Evolutionary conservation across 2,888 invertebrate genomes (phyloP).

Genomic region (Synergus umbraculus): DNA sequence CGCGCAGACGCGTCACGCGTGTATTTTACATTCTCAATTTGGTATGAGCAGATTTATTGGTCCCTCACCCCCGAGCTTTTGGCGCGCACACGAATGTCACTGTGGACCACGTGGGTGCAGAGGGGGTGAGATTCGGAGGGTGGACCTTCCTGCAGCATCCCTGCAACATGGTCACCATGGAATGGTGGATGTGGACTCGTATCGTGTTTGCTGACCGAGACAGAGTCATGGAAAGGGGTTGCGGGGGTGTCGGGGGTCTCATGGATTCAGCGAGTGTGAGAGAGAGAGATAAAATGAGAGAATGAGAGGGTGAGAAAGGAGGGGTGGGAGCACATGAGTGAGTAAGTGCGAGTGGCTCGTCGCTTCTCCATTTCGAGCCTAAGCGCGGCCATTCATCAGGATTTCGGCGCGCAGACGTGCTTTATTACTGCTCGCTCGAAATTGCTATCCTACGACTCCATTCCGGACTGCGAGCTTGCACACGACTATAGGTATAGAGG

Average conservation of each 20-base stretch:
- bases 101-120: slow-evolving; percentile 38
- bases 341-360: slow-evolving; percentile 75
- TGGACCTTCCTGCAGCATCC: slow-evolving; percentile 17
- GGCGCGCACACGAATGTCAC: slow-evolving; percentile 67
- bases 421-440: slow-evolving; percentile 77
- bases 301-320: slow-evolving; percentile 48
- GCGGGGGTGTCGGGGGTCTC: background rate
- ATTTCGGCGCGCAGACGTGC: slow-evolving; percentile 76
- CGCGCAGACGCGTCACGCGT: slow-evolving; percentile 59
- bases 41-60: slow-evolving; percentile 73
- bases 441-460: slow-evolving; percentile 78
- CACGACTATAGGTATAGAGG: slow-evolving; percentile 57
- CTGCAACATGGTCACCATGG: slow-evolving; percentile 38
- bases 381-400: slow-evolving; percentile 77
- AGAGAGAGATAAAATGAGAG: slow-evolving; percentile 50
- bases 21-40: slow-evolving; percentile 75
- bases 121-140: slow-evolving; percentile 40
- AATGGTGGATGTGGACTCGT: slow-evolving; percentile 14
- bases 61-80: slow-evolving; percentile 69
- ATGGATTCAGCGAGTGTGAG: background rate
- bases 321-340: slow-evolving; percentile 62
- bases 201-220: slow-evolving; percentile 14
- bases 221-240: background rate
- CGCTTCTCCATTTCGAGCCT: slow-evolving; percentile 78
- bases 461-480: slow-evolving; percentile 64